Evolutionary conservation across 2,888 invertebrate genomes (phyloP).

Genomic region (Malthinus flaveolus): DNA sequence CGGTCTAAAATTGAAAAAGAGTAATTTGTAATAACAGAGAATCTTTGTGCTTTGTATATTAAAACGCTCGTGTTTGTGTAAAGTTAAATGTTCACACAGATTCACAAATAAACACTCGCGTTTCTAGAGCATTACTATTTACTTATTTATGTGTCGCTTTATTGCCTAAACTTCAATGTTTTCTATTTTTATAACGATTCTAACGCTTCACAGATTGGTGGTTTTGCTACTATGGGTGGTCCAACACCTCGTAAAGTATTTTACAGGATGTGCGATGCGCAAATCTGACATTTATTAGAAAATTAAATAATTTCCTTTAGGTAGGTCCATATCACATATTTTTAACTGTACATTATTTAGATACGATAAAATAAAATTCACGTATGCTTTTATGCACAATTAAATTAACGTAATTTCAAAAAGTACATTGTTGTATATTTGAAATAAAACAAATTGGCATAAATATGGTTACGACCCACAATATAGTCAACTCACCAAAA

Average conservation of each 20-base stretch:
- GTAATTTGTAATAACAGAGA: no score
- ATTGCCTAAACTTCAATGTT: slow-evolving; percentile 48
- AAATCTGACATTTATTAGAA: slow-evolving; percentile 31
- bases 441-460: no score
- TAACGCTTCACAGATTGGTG: slow-evolving; percentile 39
- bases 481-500: no score
- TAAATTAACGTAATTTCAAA: no score
- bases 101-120: slow-evolving; percentile 55
- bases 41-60: slow-evolving; percentile 33
- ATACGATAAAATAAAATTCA: neutral
- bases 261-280: slow-evolving; percentile 42
- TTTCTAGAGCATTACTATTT: slow-evolving; percentile 55
- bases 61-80: slow-evolving; percentile 40
- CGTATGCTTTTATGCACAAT: no score
- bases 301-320: slow-evolving; percentile 16
- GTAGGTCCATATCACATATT: no score
- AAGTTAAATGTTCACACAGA: slow-evolving; percentile 50
- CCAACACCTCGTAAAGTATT: slow-evolving; percentile 43
- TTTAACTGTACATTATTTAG: neutral
- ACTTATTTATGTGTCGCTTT: slow-evolving; percentile 53
- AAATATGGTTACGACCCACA: no score
- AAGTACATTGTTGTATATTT: no score
- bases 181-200: slow-evolving; percentile 48
- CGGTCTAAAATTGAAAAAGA: no score
- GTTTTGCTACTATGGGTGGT: slow-evolving; percentile 40